A percentile compares a stretch with the other conserved stretches of the same genome.
These are phyloP conservation scores for Scytalopus superciliaris DNA, from an alignment of 2,113 vertebrate genomes.

Conservation along the genomic window DNA sequence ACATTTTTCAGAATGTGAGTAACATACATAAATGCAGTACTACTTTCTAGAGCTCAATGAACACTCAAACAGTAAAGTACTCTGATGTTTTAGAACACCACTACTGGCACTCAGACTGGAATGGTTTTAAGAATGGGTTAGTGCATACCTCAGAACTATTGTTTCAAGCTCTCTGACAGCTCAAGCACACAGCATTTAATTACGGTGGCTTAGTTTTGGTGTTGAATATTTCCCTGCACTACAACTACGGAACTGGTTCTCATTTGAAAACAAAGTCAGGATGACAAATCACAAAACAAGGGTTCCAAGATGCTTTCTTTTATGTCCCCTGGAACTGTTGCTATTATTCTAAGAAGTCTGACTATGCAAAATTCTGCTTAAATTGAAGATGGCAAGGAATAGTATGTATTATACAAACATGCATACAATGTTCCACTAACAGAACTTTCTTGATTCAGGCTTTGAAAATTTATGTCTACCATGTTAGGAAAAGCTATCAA, in stretches of 20 bases:
- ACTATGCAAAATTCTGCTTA: not conserved
- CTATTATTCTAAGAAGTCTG: not conserved
- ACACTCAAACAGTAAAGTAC: not conserved
- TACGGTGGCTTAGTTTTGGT: not conserved
- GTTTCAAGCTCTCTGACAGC: not conserved
- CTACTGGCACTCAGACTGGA: not conserved
- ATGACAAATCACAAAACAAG: not conserved
- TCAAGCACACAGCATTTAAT: not conserved
- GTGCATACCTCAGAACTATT: not conserved
- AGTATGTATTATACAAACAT: not conserved
- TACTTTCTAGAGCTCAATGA: not conserved
- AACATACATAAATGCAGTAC: not conserved
- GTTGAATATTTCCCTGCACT: not conserved
- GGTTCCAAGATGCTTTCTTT: not conserved
- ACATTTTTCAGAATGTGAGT: not conserved
- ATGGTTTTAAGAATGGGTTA: not conserved
- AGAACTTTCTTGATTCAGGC: not conserved
- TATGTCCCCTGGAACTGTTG: not conserved
- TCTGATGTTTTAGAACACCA: not conserved
- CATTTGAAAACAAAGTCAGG: not conserved
- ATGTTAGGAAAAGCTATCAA: not conserved
- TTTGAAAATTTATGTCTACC: not conserved
- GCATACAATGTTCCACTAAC: not conserved
- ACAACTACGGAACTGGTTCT: not conserved
- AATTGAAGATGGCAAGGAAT: not conserved